Evolutionary conservation across 2,888 invertebrate genomes (phyloP).

Genomic region (Marronus borbonicus): DNA sequence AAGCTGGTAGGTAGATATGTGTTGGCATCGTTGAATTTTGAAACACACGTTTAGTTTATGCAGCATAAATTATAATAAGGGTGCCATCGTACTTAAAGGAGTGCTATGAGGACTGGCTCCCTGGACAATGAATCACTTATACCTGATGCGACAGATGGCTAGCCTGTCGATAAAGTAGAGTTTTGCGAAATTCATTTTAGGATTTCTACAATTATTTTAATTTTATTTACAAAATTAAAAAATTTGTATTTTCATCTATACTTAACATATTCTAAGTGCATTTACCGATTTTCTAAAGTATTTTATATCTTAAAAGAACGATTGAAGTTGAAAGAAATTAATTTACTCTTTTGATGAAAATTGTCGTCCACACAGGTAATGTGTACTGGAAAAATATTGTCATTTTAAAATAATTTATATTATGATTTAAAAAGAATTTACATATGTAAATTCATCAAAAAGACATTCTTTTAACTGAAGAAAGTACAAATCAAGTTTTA

Average conservation of each 20-base stretch:
- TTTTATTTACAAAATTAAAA: neutral
- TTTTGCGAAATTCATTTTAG: neutral
- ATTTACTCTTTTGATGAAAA: neutral
- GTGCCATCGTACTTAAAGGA: no score
- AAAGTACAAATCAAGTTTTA: constrained; percentile 22
- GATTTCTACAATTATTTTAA: constrained; percentile 11
- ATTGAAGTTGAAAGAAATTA: no score
- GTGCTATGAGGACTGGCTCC: no score
- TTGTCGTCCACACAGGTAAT: neutral
- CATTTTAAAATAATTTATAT: neutral
- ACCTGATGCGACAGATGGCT: no score
- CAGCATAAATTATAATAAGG: no score
- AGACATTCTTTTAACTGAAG: neutral
- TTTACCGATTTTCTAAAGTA: neutral
- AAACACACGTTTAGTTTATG: no score
- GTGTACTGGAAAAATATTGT: neutral
- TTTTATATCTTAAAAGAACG: no score
- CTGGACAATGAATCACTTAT: no score
- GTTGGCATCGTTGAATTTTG: no score
- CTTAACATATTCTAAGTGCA: neutral
- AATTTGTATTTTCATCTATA: neutral
- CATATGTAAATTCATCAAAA: neutral
- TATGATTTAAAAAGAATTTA: neutral
- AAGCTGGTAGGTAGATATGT: no score
- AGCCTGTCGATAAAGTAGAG: no score